Evolutionary conservation across 2,797 vertebrate genomes (phyloP).

Genomic region (Adelosebastes latens): DNA sequence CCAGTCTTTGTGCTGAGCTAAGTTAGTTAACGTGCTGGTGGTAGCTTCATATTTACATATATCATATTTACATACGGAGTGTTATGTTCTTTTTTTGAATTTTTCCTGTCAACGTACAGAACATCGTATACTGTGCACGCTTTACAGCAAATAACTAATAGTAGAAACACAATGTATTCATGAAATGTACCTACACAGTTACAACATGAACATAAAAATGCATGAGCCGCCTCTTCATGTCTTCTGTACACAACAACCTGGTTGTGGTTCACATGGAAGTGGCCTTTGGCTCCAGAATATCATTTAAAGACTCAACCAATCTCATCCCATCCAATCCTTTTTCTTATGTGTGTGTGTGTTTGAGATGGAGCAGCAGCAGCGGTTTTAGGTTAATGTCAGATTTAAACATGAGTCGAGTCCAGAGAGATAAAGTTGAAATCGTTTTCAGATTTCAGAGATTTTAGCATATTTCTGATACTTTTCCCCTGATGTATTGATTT

Average conservation of each 20-base stretch:
- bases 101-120: not conserved
- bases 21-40: not conserved
- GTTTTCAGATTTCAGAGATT: conserved; percentile 21
- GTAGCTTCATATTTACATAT: not conserved
- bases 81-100: not conserved
- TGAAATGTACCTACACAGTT: conserved; percentile 12
- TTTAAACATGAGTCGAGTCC: conserved; percentile 27
- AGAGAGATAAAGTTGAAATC: conserved; percentile 3
- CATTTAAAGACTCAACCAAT: conserved; percentile 28
- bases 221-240: conserved; percentile 36
- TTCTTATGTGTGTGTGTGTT: not conserved
- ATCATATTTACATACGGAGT: not conserved
- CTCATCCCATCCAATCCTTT: not conserved
- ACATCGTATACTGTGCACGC: not conserved
- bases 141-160: not conserved
- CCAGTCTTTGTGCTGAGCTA: not conserved
- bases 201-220: conserved; percentile 20
- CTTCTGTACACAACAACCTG: conserved; percentile 23
- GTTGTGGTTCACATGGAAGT: conserved; percentile 20
- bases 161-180: conserved; percentile 3
- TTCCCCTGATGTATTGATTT: conserved; percentile 3
- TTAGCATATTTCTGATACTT: conserved; percentile 9
- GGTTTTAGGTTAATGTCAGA: conserved; percentile 32
- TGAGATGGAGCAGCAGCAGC: conserved; percentile 3
- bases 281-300: conserved; percentile 28